Percentiles rank a stretch among this genome's conserved stretches.
Evolutionary conservation across 2,113 vertebrate species (phyloP).

Genomic region (Cyprinodon variegatus): DNA sequence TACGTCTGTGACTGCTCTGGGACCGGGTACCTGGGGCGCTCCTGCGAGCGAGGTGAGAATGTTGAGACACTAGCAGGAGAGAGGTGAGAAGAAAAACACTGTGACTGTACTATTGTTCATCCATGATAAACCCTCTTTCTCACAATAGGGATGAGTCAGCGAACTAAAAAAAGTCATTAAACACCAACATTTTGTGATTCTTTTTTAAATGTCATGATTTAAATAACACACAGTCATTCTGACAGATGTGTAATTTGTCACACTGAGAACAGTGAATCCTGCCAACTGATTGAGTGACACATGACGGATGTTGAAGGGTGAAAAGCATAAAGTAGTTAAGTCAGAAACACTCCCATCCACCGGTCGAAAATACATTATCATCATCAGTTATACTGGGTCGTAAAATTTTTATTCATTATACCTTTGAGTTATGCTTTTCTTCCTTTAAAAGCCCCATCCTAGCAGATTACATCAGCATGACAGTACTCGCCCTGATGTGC

Average conservation of each 20-base stretch:
- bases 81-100: neutral
- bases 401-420: slow-evolving; percentile 52
- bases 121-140: slow-evolving; percentile 13
- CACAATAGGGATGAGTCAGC: slow-evolving; percentile 36
- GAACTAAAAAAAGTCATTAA: slow-evolving; percentile 30
- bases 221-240: slow-evolving; percentile 23
- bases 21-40: slow-evolving; percentile 94
- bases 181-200: slow-evolving; percentile 27
- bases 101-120: neutral
- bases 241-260: slow-evolving; percentile 50
- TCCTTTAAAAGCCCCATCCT: slow-evolving; percentile 21
- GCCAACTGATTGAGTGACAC: slow-evolving; percentile 42
- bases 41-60: slow-evolving; percentile 92
- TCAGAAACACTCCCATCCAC: slow-evolving; percentile 49
- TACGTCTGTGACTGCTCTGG: slow-evolving; percentile 98
- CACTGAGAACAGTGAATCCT: slow-evolving; percentile 44
- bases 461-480: slow-evolving; percentile 38
- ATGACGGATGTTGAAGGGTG: slow-evolving; percentile 40
- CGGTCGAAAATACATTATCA: slow-evolving; percentile 40
- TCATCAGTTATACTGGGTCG: slow-evolving; percentile 40
- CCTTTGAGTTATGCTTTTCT: slow-evolving; percentile 48
- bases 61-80: neutral
- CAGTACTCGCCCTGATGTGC: slow-evolving; percentile 14
- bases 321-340: slow-evolving; percentile 34
- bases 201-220: slow-evolving; percentile 36